These are phyloP conservation scores for Callipepla squamata DNA, from an alignment of 2,113 vertebrate genomes.

Conservation along the genomic window DNA sequence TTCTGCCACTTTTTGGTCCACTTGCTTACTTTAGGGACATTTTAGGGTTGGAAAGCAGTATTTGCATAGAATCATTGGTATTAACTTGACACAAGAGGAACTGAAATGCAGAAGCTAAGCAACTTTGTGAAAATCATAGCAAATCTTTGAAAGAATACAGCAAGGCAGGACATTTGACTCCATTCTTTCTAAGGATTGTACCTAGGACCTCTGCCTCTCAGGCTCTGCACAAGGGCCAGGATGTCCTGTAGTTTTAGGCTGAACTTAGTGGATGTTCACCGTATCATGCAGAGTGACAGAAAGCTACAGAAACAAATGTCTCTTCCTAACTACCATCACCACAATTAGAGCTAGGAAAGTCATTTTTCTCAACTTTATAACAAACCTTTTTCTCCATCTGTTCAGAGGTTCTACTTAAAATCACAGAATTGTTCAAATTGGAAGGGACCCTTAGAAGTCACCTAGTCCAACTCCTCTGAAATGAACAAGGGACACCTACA, in stretches of 20 bases:
- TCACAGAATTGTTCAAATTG: too few species aligned
- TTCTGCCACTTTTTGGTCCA: background rate
- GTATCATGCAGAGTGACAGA: background rate
- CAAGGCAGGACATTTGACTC: background rate
- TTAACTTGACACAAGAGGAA: background rate
- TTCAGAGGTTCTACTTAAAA: background rate
- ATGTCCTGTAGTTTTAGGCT: background rate
- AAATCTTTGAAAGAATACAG: background rate
- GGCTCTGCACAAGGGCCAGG: background rate
- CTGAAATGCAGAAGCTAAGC: background rate
- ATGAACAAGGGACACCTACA: too few species aligned
- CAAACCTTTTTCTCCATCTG: background rate
- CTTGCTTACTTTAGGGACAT: background rate
- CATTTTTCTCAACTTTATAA: background rate
- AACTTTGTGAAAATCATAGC: background rate
- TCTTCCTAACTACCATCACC: background rate
- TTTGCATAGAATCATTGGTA: background rate
- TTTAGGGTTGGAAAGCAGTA: background rate
- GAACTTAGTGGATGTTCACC: background rate
- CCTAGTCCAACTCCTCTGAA: too few species aligned
- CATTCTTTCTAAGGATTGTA: background rate
- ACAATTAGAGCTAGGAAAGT: background rate
- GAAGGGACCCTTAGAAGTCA: too few species aligned
- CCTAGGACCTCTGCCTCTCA: background rate
- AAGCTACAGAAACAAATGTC: background rate